Percentiles rank a stretch among this genome's conserved stretches.
phyloP scores from a whole-genome alignment of 1,140 invertebrate genomes.

The Brachystomella parvula region DNA sequence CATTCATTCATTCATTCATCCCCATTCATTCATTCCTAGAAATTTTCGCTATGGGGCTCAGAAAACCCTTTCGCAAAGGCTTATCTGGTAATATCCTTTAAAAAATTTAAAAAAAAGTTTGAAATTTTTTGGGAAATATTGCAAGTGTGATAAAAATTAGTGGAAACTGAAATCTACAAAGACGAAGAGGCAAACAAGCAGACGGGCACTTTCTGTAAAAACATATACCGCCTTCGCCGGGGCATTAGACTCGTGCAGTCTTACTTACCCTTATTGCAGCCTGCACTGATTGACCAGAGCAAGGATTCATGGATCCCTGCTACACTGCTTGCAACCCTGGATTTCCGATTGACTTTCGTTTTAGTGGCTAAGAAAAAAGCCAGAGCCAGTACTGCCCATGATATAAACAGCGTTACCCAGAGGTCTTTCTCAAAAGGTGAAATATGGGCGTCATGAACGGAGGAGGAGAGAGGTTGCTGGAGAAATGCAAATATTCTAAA shows the following conservation, averaged over 20 bases:
- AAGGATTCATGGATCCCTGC: background rate
- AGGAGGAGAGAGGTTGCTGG: background rate
- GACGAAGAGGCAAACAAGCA: background rate
- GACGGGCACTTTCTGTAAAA: background rate
- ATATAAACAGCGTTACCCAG: background rate
- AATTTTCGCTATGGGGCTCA: no score
- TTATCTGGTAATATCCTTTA: background rate
- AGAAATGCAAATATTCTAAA: background rate
- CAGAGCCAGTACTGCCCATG: background rate
- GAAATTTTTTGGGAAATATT: background rate
- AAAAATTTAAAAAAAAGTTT: background rate
- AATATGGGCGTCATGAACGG: constrained; percentile 2
- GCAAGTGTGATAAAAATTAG: background rate
- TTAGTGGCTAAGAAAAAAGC: background rate
- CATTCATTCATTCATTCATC: no score
- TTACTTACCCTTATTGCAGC: background rate
- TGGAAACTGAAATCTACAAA: background rate
- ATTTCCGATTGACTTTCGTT: no score
- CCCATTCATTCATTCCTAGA: no score
- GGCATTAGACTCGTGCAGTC: background rate
- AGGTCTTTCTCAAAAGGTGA: background rate
- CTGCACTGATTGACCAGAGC: background rate
- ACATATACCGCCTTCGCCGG: background rate
- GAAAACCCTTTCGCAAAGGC: no score
- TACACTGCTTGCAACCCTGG: background rate